Evolutionary conservation across 2,888 invertebrate genomes (phyloP), one percentile per base, ranked within the genome.

Genomic region (Sarcophaga carnaria): DNA sequence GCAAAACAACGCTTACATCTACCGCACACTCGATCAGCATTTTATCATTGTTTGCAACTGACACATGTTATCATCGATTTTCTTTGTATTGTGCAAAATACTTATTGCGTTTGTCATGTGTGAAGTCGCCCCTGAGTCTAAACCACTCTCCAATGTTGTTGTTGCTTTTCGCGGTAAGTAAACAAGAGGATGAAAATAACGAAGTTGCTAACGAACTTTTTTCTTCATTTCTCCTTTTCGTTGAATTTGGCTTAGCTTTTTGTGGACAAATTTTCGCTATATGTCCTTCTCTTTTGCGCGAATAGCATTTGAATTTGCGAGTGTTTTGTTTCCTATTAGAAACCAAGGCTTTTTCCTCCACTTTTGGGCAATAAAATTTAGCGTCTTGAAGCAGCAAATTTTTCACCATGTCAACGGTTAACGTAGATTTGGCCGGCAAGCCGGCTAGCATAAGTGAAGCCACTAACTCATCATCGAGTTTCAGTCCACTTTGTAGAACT

Each of bases 401-500:
- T 37, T 5, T 37, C 37, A 79, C 85, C 49, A 25, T 27, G 25
- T 85, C 70, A 25, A 63, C 27, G 59, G 49, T 69, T 59, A 81
- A 62, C 69, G 22, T 71, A 22, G 69, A 25, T 25, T 76, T 69
- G 12, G 47, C 74, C 6, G 84, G 84, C 47, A 89, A 71, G 11
- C 87, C 87, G 5, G 83, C 87, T 22, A 89, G 64, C 80, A 88
- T 71, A 10, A n/a, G n/a, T n/a, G n/a, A n/a, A n/a, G n/a, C n/a
- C n/a, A n/a, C n/a, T n/a, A n/a, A n/a, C n/a, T n/a, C n/a, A n/a
- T n/a, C n/a, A n/a, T n/a, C n/a, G n/a, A n/a, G n/a, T n/a, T n/a
- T n/a, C n/a, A n/a, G n/a, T n/a, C n/a, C n/a, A n/a, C n/a, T n/a
- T n/a, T n/a, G n/a, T n/a, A n/a, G n/a, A n/a, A n/a, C n/a, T n/a